Evolutionary conservation across 2,888 invertebrate genomes (phyloP).

Genomic region (Drosophila neonasuta): DNA sequence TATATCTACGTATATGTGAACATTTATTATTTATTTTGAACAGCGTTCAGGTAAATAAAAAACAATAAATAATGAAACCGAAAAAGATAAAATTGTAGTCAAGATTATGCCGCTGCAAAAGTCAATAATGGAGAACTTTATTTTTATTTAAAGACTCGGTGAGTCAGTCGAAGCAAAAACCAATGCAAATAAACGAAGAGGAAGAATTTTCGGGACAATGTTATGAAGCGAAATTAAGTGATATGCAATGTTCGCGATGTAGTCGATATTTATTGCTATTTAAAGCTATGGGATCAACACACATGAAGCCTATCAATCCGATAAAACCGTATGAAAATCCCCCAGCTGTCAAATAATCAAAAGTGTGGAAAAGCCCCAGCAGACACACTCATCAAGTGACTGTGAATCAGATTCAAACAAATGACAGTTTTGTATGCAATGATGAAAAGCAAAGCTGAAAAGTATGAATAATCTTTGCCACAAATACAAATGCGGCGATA

Average conservation of each 20-base stretch:
- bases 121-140: constrained; percentile 30
- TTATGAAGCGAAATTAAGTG: constrained; percentile 8
- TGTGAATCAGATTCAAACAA: constrained; percentile 41
- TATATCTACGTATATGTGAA: not conserved
- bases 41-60: constrained; percentile 38
- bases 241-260: not conserved
- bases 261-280: constrained; percentile 19
- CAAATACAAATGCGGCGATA: constrained; percentile 34
- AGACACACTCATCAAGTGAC: constrained; percentile 17
- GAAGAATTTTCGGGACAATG: not conserved
- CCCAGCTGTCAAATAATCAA: constrained; percentile 53
- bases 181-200: constrained; percentile 4
- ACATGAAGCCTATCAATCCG: constrained; percentile 35
- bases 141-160: not conserved
- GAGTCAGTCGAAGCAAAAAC: constrained; percentile 6
- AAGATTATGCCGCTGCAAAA: constrained; percentile 26
- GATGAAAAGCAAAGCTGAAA: constrained; percentile 34
- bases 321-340: constrained; percentile 33
- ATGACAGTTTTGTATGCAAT: constrained; percentile 47
- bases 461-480: constrained; percentile 42
- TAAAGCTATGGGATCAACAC: constrained; percentile 19
- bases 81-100: constrained; percentile 36
- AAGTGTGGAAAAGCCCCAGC: constrained; percentile 39
- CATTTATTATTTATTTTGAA: constrained; percentile 41
- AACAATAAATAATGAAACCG: constrained; percentile 25